Conservation (phyloP, 2,113 vertebrate species). For the Kobus ellipsiprymnus region DNA sequence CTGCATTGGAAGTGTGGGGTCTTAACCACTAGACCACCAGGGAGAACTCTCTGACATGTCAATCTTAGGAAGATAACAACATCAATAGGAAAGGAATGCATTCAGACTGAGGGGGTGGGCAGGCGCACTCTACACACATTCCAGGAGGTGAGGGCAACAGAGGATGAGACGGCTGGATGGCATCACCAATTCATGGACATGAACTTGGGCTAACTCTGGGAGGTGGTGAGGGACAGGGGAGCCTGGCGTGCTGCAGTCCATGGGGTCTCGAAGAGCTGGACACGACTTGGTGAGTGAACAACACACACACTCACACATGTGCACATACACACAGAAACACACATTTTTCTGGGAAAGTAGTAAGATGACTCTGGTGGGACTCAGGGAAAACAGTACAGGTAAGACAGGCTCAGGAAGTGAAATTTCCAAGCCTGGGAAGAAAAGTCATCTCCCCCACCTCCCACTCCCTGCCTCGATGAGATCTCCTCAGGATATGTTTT, state of each 20-base stretch:
- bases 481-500: conserved; percentile 47
- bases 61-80: background rate
- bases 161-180: background rate
- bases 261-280: background rate
- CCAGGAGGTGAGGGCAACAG: background rate
- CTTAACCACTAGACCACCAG: background rate
- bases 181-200: background rate
- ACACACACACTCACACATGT: no score
- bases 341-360: background rate
- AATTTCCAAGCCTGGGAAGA: conserved; percentile 63
- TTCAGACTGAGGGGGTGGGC: background rate
- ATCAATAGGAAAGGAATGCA: conserved; percentile 24
- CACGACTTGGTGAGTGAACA: background rate
- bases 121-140: background rate
- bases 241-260: background rate
- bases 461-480: background rate
- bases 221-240: background rate
- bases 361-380: background rate
- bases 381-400: conserved; percentile 51
- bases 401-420: conserved; percentile 31
- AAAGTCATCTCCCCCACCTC: conserved; percentile 29
- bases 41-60: background rate
- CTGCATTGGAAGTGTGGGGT: background rate
- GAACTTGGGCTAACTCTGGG: background rate
- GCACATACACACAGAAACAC: background rate